phyloP scores from a whole-genome alignment of 1,140 invertebrate genomes.

The Druon quercuslanigerum region DNA sequence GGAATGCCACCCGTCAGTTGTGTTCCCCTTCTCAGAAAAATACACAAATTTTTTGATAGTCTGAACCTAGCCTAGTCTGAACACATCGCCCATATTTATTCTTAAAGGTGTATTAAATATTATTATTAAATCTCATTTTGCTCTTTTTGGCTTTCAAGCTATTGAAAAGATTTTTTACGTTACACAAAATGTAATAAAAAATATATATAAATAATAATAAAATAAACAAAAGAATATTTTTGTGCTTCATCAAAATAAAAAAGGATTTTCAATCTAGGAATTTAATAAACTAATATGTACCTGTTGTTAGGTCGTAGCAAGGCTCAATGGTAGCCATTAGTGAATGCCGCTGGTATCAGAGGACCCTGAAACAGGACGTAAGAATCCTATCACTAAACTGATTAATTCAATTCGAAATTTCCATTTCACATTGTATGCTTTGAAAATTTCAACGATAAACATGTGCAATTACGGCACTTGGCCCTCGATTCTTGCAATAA shows the following conservation, averaged over 20 bases:
- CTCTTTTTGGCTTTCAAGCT: too few relatives aligned
- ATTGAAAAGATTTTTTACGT: too few relatives aligned
- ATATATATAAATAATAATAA: constrained; percentile 11
- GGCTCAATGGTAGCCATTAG: constrained; percentile 94
- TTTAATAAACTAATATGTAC: constrained; percentile 61
- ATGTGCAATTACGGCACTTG: constrained; percentile 60
- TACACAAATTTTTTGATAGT: too few relatives aligned
- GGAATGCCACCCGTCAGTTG: too few relatives aligned
- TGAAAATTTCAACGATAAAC: constrained; percentile 42
- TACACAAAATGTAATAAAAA: not conserved
- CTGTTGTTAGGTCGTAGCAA: constrained; percentile 76
- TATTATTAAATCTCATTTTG: too few relatives aligned
- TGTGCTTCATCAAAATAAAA: too few relatives aligned
- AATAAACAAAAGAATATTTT: not conserved
- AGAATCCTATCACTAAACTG: constrained; percentile 54
- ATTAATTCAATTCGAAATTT: constrained; percentile 47
- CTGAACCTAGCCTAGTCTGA: too few relatives aligned
- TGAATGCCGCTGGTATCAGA: constrained; percentile 94
- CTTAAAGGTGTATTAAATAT: too few relatives aligned
- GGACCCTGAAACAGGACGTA: constrained; percentile 82
- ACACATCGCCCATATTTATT: too few relatives aligned
- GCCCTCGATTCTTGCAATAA: constrained; percentile 51
- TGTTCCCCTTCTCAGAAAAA: too few relatives aligned
- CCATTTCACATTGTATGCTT: constrained; percentile 42
- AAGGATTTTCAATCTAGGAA: not conserved